phyloP scores from a whole-genome alignment of 2,888 invertebrate species.

The Metacarcinus magister region DNA sequence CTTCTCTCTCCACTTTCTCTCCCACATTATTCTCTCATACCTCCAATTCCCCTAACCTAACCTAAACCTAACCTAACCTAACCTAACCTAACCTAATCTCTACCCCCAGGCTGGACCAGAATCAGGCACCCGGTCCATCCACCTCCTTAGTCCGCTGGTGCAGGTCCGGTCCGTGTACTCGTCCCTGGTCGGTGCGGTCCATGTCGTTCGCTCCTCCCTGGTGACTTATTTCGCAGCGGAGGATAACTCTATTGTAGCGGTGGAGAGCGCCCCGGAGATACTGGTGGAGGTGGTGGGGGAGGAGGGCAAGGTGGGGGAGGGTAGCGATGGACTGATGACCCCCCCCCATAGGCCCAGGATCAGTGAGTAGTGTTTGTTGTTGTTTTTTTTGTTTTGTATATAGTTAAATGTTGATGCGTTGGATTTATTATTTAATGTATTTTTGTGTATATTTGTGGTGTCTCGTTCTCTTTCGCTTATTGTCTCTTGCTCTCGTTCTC shows the following conservation, averaged over 20 bases:
- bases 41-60: no score
- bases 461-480: neutral
- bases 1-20: no score
- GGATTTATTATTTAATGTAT: no score
- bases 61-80: no score
- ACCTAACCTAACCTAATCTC: no score
- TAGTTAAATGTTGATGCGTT: neutral
- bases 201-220: conserved; percentile 74
- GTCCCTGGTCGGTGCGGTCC: conserved; percentile 74
- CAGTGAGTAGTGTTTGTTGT: neutral
- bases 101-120: no score
- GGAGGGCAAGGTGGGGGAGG: neutral
- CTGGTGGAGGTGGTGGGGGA: conserved; percentile 73
- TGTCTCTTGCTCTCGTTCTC: neutral
- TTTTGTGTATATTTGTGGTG: no score
- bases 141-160: conserved; percentile 79
- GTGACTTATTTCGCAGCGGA: conserved; percentile 81
- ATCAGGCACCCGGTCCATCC: conserved; percentile 65
- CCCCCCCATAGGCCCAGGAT: neutral
- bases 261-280: conserved; percentile 78
- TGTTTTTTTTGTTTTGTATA: neutral
- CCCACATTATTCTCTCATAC: no score
- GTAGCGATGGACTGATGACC: neutral
- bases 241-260: conserved; percentile 78
- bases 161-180: conserved; percentile 78